A percentile compares a stretch with the other conserved stretches of the same genome.
These are phyloP conservation scores for Procavia capensis DNA, from an alignment of 2,113 vertebrate species.

Conservation along the genomic window DNA sequence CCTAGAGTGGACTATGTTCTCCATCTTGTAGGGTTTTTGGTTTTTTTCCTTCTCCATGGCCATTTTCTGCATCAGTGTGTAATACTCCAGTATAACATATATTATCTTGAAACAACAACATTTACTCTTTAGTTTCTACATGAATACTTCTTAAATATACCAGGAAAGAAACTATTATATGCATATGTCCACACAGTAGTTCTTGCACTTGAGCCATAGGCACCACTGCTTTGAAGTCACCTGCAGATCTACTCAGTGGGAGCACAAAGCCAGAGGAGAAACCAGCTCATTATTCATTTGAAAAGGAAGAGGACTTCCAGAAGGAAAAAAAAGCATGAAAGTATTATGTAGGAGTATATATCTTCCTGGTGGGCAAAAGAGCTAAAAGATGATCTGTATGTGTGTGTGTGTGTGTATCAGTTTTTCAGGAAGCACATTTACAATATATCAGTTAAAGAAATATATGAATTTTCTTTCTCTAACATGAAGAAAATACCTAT, in stretches of 20 bases:
- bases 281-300: slow-evolving; percentile 48
- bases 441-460: background rate
- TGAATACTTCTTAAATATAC: background rate
- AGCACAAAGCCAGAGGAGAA: background rate
- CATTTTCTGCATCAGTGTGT: background rate
- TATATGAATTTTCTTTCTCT: background rate
- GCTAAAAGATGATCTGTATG: background rate
- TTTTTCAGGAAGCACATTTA: background rate
- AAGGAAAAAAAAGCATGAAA: slow-evolving; percentile 50
- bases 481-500: background rate
- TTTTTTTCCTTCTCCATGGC: background rate
- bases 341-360: background rate
- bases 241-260: slow-evolving; percentile 49
- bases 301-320: background rate
- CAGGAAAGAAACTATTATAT: slow-evolving; percentile 49
- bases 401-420: background rate
- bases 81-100: background rate
- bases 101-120: background rate
- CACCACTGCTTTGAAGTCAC: slow-evolving; percentile 55
- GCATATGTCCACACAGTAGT: background rate
- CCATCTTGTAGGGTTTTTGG: background rate
- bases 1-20: background rate
- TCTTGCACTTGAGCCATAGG: background rate
- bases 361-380: background rate
- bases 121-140: background rate